Conservation (phyloP, 2,888 invertebrate species). For the Platerodrilus igneus region DNA sequence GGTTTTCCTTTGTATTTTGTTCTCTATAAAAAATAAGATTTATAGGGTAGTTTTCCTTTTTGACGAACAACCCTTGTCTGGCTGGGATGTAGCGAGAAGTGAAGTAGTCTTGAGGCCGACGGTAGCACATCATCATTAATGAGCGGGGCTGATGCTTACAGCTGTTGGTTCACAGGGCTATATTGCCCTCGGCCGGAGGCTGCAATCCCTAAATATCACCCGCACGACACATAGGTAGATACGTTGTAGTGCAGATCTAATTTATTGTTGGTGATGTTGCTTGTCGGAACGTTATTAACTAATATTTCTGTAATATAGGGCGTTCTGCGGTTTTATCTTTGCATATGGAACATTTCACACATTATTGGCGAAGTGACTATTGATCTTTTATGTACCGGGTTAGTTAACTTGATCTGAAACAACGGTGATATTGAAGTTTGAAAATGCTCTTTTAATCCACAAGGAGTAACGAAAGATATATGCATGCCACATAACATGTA, state of each 20-base stretch:
- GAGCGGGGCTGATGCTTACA: slow-evolving; percentile 52
- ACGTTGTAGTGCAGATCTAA: slow-evolving; percentile 21
- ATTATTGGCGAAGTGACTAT: too few species aligned
- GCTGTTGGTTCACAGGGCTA: slow-evolving; percentile 39
- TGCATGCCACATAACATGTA: too few species aligned
- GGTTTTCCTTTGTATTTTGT: background rate
- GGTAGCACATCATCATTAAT: slow-evolving; percentile 70
- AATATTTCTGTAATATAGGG: slow-evolving; percentile 16
- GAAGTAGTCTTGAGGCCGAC: slow-evolving; percentile 70
- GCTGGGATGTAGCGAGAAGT: slow-evolving; percentile 51
- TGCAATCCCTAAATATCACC: slow-evolving; percentile 31
- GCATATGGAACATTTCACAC: slow-evolving; percentile 13
- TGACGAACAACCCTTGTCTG: slow-evolving; percentile 35
- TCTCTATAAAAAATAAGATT: slow-evolving; percentile 1
- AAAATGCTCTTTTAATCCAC: too few species aligned
- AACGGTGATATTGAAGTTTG: too few species aligned
- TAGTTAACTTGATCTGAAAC: too few species aligned
- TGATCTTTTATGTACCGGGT: too few species aligned
- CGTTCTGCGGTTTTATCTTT: slow-evolving; percentile 18
- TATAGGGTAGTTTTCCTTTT: slow-evolving; percentile 27
- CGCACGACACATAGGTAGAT: slow-evolving; percentile 34
- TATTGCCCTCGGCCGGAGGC: slow-evolving; percentile 34
- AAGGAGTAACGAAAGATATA: too few species aligned
- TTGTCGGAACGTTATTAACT: slow-evolving; percentile 16
- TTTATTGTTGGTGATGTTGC: slow-evolving; percentile 20